Percentiles rank a stretch among this genome's conserved stretches.
Conservation (phyloP, 2,888 invertebrate genomes). For the Sphaerophoria rueppellii region DNA sequence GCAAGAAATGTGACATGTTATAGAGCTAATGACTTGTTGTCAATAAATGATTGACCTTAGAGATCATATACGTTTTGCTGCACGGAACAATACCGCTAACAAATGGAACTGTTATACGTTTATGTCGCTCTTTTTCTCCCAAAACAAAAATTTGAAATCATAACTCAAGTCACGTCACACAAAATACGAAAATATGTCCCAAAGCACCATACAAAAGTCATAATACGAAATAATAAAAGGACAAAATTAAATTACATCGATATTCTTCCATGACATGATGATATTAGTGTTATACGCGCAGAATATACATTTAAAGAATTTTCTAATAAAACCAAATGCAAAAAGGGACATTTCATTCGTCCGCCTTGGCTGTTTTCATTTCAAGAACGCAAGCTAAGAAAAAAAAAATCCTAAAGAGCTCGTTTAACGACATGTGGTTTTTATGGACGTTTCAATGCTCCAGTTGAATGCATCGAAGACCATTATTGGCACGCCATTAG, state of each 20-base stretch:
- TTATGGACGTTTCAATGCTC: slow-evolving; percentile 56
- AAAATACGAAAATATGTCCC: not conserved
- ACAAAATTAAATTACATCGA: slow-evolving; percentile 18
- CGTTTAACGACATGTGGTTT: slow-evolving; percentile 62
- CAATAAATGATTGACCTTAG: too few relatives aligned
- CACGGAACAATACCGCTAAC: too few relatives aligned
- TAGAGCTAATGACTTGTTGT: too few relatives aligned
- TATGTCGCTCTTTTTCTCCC: not conserved
- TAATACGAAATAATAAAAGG: slow-evolving; percentile 18
- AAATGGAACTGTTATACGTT: not conserved
- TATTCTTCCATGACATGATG: slow-evolving; percentile 14
- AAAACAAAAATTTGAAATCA: slow-evolving; percentile 4
- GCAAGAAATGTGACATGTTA: too few relatives aligned
- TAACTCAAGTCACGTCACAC: slow-evolving; percentile 7
- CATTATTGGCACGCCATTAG: slow-evolving; percentile 62
- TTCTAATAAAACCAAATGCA: slow-evolving; percentile 3
- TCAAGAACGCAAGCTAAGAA: slow-evolving; percentile 10
- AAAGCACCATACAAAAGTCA: slow-evolving; percentile 15
- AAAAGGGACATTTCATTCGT: slow-evolving; percentile 12
- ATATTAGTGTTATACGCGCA: not conserved
- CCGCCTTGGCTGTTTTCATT: slow-evolving; percentile 6
- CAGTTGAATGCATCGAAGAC: slow-evolving; percentile 52
- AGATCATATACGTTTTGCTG: too few relatives aligned
- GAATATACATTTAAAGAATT: slow-evolving; percentile 23
- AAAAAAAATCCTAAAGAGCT: not conserved